A percentile compares a stretch with the other conserved stretches of the same genome.
Evolutionary conservation across 2,797 vertebrate species (phyloP).

Genomic region (Acrocephalus scirpaceus): DNA sequence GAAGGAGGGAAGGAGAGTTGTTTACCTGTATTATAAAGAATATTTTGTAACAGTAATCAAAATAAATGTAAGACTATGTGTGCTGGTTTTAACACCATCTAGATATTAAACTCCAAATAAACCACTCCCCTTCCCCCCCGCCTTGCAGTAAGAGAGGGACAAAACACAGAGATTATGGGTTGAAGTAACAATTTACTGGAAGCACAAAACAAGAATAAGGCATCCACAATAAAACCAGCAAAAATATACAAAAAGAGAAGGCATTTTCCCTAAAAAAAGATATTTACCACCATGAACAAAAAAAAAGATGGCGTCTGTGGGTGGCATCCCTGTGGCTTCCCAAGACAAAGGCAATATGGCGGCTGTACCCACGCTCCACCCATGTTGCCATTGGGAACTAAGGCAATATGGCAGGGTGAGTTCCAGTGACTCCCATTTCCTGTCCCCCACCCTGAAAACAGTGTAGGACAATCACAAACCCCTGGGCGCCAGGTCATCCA

Average conservation of each 20-base stretch:
- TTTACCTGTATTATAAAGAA: too few relatives aligned
- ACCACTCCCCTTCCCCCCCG: accelerated
- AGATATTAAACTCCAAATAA: background rate
- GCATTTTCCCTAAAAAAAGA: background rate
- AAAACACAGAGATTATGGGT: accelerated
- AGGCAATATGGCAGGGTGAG: background rate
- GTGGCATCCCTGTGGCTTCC: accelerated
- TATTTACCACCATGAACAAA: background rate
- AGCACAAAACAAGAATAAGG: background rate
- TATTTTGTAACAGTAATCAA: background rate
- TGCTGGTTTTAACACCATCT: background rate
- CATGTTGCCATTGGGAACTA: accelerated
- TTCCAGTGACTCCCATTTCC: background rate
- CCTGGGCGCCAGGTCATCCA: too few relatives aligned
- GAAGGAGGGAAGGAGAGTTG: background rate
- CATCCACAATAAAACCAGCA: background rate
- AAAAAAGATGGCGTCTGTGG: too few relatives aligned
- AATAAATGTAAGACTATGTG: background rate
- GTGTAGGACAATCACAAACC: background rate
- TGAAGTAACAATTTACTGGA: background rate
- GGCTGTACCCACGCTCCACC: accelerated
- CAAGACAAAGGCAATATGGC: accelerated
- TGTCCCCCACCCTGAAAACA: background rate
- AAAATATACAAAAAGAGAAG: background rate
- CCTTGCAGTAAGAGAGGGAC: background rate